phyloP scores from a whole-genome alignment of 2,888 invertebrate species.

The Lacanobia oleracea region DNA sequence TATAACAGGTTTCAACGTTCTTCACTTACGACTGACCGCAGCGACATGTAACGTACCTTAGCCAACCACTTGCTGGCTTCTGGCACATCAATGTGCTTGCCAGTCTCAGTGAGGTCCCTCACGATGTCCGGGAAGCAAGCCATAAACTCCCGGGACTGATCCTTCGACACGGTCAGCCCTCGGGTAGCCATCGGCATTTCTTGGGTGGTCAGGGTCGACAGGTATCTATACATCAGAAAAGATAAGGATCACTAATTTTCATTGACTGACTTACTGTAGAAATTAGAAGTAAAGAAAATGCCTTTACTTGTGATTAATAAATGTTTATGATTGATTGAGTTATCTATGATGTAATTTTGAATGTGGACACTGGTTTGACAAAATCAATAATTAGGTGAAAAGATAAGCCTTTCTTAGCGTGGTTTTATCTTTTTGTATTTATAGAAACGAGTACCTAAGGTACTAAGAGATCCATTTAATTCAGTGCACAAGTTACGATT shows the following conservation, averaged over 20 bases:
- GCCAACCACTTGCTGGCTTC: constrained; percentile 95
- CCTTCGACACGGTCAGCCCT: constrained; percentile 93
- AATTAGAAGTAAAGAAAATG: constrained; percentile 29
- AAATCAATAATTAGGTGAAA: constrained; percentile 17
- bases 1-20: constrained; percentile 66
- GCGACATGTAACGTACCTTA: constrained; percentile 90
- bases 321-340: background rate
- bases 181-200: constrained; percentile 91
- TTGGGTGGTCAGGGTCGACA: constrained; percentile 92
- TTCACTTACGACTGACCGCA: constrained; percentile 75
- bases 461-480: constrained; percentile 8
- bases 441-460: background rate
- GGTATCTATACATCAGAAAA: constrained; percentile 85
- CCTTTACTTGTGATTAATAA: constrained; percentile 17
- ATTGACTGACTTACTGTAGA: constrained; percentile 49
- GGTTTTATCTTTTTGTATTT: constrained; percentile 3
- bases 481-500: constrained; percentile 10
- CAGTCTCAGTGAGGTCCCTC: constrained; percentile 94
- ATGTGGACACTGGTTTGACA: constrained; percentile 3
- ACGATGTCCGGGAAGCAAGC: constrained; percentile 96
- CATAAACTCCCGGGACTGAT: constrained; percentile 97
- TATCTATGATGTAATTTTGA: constrained; percentile 36
- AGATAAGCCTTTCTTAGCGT: constrained; percentile 24
- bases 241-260: constrained; percentile 55
- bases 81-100: constrained; percentile 94